Percentiles rank a stretch among this genome's conserved stretches.
Conservation (phyloP, 1,140 invertebrate genomes). For the Ceratina australensis region DNA sequence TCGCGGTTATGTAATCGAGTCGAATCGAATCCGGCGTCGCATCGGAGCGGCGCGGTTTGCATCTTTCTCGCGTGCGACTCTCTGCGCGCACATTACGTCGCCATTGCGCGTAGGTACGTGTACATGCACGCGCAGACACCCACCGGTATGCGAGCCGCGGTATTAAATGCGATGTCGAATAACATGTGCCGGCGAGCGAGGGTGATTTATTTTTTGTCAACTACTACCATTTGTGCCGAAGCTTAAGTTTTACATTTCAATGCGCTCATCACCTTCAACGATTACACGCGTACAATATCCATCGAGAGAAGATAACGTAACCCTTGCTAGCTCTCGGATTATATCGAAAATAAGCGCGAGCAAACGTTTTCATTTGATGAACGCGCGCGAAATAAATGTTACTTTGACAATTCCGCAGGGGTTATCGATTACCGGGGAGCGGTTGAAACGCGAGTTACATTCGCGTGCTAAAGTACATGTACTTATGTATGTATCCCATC, state of each 20-base stretch:
- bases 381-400: neutral
- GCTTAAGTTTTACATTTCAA: too few relatives aligned
- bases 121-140: slow-evolving; percentile 1
- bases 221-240: slow-evolving; percentile 25
- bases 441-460: neutral
- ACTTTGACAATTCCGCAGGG: neutral
- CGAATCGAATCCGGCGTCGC: neutral
- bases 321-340: too few relatives aligned
- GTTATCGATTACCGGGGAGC: neutral
- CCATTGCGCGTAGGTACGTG: neutral
- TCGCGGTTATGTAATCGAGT: slow-evolving; percentile 42
- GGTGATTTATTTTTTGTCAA: slow-evolving; percentile 35
- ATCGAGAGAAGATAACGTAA: too few relatives aligned
- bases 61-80: slow-evolving; percentile 9
- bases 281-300: too few relatives aligned
- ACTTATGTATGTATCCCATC: neutral
- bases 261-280: too few relatives aligned
- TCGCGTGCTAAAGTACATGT: too few relatives aligned
- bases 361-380: too few relatives aligned
- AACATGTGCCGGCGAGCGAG: slow-evolving; percentile 29
- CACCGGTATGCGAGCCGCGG: neutral
- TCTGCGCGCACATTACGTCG: neutral
- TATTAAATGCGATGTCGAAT: slow-evolving; percentile 32
- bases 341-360: too few relatives aligned
- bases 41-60: neutral